Base-by-base conservation (phyloP, 2,888 invertebrate genomes). In the Bellardia bayeri region DNA sequence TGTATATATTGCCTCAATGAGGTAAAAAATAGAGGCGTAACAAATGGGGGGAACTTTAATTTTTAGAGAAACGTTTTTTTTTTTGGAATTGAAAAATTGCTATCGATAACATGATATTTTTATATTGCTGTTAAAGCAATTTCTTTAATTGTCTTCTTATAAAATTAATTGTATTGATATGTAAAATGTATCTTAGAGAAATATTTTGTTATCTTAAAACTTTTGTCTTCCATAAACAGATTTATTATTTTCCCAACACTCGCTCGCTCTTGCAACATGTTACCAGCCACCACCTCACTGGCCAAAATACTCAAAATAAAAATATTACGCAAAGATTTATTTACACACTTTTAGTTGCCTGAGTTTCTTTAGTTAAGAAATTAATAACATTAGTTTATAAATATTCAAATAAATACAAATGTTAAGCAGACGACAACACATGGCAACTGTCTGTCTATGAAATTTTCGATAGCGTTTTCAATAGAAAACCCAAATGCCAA, bases 301-400 rank as follows among this genome's bases (percentile, higher is more conserved):
- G 2, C 56, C 4, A 11, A 56, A 23, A 11, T 23, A 51, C 8
- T 56, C 23, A 56, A 16, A 56, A 56, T 8, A 56, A 51, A 51
- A n/a, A 58, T 14, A 54, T 71, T 71, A 54, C 51, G 51, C 69
- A 71, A 71, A 54, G 37, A 23, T 54, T 54, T 54, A 37, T 37
- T 71, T 54, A 7, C 37, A 54, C 69, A 37, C 14, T 23, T 23
- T 68, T 30, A 68, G 45, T 49, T 30, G 16, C 7, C 51, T 45
- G 45, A 49, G 45, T 49, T 66, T 49, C 14, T 40, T 49, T 45
- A 45, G 45, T 45, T 68, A 49, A 68, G 30, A 37, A 68, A 68
- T 68, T 54, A 71, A 71, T 54, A 71, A 71, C 51, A 51, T 51
- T 51, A n/a, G 37, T 51, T n/a, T 54, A 37, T 69, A 4, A 69